These are phyloP conservation scores for Hucho hucho DNA, from an alignment of 2,113 vertebrate genomes.

Conservation along the genomic window DNA sequence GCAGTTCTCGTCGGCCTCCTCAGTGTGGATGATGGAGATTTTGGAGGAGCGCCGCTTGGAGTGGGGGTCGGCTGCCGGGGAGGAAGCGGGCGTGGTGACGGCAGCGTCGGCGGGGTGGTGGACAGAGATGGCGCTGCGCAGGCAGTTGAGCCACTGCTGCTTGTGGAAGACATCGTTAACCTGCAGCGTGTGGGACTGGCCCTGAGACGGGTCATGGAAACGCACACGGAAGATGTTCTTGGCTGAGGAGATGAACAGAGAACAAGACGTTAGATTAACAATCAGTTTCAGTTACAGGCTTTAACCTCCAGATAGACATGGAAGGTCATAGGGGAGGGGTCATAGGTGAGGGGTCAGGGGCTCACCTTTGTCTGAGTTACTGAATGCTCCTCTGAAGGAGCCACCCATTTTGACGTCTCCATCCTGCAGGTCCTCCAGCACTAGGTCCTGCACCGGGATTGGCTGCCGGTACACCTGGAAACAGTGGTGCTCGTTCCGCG, in stretches of 20 bases:
- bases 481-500: conserved; percentile 85
- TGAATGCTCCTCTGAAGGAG: conserved; percentile 93
- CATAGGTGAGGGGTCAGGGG: neutral
- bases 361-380: conserved; percentile 92
- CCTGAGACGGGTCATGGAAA: conserved; percentile 78
- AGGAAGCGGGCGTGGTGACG: conserved; percentile 38
- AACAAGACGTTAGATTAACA: conserved; percentile 8
- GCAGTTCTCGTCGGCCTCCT: conserved; percentile 73
- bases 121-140: conserved; percentile 81
- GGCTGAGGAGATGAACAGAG: conserved; percentile 67
- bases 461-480: conserved; percentile 97
- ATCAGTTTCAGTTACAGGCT: no score
- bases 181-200: conserved; percentile 92
- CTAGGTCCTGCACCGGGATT: conserved; percentile 86
- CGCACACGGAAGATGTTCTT: conserved; percentile 96
- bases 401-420: conserved; percentile 95
- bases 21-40: conserved; percentile 62
- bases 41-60: conserved; percentile 62
- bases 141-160: conserved; percentile 95
- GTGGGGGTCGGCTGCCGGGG: conserved; percentile 60
- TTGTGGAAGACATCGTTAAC: conserved; percentile 97
- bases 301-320: neutral
- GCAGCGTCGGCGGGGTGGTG: conserved; percentile 53
- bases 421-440: conserved; percentile 93
- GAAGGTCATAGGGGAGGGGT: neutral